Evolutionary conservation across 2,888 invertebrate species (phyloP).

Genomic region (Brachynemurus nebulosus): DNA sequence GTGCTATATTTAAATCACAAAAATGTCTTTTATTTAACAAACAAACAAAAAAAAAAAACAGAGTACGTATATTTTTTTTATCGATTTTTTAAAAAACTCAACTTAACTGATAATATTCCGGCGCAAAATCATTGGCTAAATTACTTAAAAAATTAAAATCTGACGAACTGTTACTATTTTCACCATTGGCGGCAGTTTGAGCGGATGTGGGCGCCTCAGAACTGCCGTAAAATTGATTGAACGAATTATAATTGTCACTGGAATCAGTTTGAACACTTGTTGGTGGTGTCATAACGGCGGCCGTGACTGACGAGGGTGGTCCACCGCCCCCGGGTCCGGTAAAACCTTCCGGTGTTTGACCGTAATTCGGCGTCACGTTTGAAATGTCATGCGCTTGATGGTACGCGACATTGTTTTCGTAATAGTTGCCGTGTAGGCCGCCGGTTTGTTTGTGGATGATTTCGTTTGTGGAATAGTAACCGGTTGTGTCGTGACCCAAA

Average conservation of each 20-base stretch:
- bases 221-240: conserved; percentile 55
- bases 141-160: conserved; percentile 90
- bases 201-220: conserved; percentile 30
- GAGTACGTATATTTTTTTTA: neutral
- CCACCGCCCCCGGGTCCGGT: conserved; percentile 34
- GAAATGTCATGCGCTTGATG: conserved; percentile 28
- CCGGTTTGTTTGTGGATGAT: conserved; percentile 22
- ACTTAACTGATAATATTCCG: conserved; percentile 74
- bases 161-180: conserved; percentile 83
- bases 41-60: neutral
- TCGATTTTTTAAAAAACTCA: conserved; percentile 6
- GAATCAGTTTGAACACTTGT: conserved; percentile 43
- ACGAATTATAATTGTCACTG: conserved; percentile 51
- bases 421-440: conserved; percentile 31
- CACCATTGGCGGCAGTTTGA: conserved; percentile 36
- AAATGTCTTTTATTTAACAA: neutral
- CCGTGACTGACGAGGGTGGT: conserved; percentile 33
- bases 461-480: conserved; percentile 28
- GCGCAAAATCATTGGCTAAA: conserved; percentile 82
- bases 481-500: conserved; percentile 22
- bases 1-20: neutral
- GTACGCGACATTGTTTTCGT: conserved; percentile 39
- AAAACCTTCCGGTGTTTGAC: conserved; percentile 29
- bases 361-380: conserved; percentile 34
- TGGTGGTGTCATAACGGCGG: conserved; percentile 45